A percentile compares a stretch with the other conserved stretches of the same genome.
Conservation (phyloP, 2,113 vertebrate species). For the Falcunculus frontatus region DNA sequence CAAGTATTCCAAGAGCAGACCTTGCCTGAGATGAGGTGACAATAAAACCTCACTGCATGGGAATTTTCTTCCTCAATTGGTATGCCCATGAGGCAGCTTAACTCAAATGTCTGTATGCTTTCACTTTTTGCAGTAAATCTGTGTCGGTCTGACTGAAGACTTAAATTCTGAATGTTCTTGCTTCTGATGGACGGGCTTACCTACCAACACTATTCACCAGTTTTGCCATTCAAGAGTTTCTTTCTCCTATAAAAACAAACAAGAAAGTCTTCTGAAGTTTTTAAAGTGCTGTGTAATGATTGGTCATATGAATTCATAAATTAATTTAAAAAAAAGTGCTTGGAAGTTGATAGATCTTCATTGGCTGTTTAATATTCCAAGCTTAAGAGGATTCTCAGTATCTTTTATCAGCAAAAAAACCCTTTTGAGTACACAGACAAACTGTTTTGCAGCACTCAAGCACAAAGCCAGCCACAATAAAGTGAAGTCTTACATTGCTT, state of each 20-base stretch:
- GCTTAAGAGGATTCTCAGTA: not conserved
- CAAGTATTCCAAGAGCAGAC: not conserved
- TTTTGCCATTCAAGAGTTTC: not conserved
- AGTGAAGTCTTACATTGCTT: not conserved
- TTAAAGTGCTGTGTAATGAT: not conserved
- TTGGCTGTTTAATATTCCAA: not conserved
- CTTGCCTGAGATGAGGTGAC: not conserved
- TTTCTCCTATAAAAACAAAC: not conserved
- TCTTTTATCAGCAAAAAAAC: not conserved
- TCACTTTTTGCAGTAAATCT: not conserved
- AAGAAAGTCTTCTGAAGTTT: not conserved
- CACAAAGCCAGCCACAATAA: not conserved
- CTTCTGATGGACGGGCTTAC: not conserved
- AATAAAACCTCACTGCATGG: not conserved
- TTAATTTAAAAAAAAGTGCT: not conserved
- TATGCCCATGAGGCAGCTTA: not conserved
- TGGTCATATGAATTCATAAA: not conserved
- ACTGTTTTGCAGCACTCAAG: not conserved
- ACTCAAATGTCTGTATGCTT: not conserved
- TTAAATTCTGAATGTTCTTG: not conserved
- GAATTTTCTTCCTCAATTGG: rapidly evolving
- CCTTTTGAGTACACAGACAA: not conserved
- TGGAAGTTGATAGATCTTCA: not conserved
- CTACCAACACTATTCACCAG: not conserved
- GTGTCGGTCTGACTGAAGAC: not conserved